Evolutionary conservation across 2,113 vertebrate species (phyloP), one percentile per base, ranked within the genome.

Genomic region (Xiphias gladius): DNA sequence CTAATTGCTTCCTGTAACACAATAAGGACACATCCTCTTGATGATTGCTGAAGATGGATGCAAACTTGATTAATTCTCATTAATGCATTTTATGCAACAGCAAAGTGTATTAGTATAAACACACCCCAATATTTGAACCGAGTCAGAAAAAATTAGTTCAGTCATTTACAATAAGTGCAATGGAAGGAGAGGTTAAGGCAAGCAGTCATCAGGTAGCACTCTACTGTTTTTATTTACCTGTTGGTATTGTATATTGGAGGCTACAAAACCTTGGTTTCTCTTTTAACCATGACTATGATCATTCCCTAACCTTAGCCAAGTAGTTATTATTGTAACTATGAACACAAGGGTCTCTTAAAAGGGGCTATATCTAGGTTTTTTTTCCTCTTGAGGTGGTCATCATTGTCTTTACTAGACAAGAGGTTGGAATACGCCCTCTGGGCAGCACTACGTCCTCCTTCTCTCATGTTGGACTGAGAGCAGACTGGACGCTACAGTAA

Each of bases 31-130:
- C 65, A 86, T 86, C 79, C 58, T 84, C 57, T 39, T 55, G 63
- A 70, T 80, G 77, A 89, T 35, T 74, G 73, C 65, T 82, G 74
- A 74, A 61, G 39, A 76, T 41, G 30, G 48, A 84, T 74, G 35
- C 20, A 73, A 88, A 89, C 55, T 74, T 72, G 73, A 87, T 86
- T 87, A 30, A 76, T 84, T 62, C 28, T 85, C 68, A 82, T 82
- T 10, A 77, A 78, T 72, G 43, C 14, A 70, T 35, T 76, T 69
- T 37, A 77, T 70, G 24, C 39, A 43, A 66, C 22, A 52, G 57
- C 48, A 62, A 55, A 62, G 10, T 63, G n/a, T 43, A 63, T 58
- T 24, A 52, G 9, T 7, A 57, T 11, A 68, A 35, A 48, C 7
- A 65, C 35, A 68, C 26, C 3, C 16, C 2, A 8, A 30, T 30